These are phyloP conservation scores for Andrena camellia DNA, from an alignment of 2,888 invertebrate species.

Conservation along the genomic window DNA sequence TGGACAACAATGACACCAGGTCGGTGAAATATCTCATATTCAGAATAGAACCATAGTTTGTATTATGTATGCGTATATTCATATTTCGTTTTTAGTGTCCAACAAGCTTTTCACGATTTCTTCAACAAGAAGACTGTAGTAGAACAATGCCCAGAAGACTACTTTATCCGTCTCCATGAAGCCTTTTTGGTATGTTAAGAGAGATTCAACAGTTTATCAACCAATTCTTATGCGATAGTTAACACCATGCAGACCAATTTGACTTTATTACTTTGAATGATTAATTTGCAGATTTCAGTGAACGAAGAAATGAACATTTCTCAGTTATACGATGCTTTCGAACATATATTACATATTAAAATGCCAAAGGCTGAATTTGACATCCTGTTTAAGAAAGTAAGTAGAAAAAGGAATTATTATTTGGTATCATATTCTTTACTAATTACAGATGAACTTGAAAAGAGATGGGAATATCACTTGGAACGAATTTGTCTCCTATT, in stretches of 20 bases:
- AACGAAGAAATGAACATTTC: conserved; percentile 68
- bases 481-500: conserved; percentile 92
- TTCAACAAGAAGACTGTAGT: conserved; percentile 70
- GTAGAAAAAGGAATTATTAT: neutral
- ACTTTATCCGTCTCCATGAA: conserved; percentile 73
- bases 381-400: conserved; percentile 88
- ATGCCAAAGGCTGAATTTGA: conserved; percentile 87
- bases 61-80: neutral
- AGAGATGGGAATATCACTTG: conserved; percentile 87
- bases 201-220: conserved; percentile 12
- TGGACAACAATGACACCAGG: conserved; percentile 44
- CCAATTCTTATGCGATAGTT: neutral
- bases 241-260: neutral
- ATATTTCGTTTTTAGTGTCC: conserved; percentile 56
- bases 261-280: neutral
- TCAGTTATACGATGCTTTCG: conserved; percentile 72
- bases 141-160: conserved; percentile 75
- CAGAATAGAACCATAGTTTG: conserved; percentile 13
- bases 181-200: conserved; percentile 71
- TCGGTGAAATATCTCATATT: conserved; percentile 18
- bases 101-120: conserved; percentile 64
- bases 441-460: conserved; percentile 87
- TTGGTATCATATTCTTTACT: neutral
- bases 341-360: conserved; percentile 68
- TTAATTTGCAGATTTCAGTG: conserved; percentile 60